Evolutionary conservation across 2,888 invertebrate species (phyloP).

Genomic region (Synergus gifuensis): DNA sequence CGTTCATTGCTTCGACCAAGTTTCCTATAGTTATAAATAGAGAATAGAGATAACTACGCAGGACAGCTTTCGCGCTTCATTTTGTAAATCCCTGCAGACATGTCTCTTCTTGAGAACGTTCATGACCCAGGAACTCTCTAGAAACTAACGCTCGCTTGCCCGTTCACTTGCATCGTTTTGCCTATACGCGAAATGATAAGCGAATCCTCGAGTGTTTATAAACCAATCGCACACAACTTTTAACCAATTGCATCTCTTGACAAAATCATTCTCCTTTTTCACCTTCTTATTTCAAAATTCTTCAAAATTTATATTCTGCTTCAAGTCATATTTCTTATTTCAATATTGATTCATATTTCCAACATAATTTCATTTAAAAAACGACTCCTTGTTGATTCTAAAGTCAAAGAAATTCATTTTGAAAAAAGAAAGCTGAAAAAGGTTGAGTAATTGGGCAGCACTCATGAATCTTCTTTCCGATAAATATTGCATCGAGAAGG

Average conservation of each 20-base stretch:
- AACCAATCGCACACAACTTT: background rate
- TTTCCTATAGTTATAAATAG: conserved; percentile 37
- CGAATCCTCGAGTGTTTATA: background rate
- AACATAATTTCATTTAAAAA: background rate
- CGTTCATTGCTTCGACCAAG: conserved; percentile 33
- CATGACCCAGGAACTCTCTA: conserved; percentile 15
- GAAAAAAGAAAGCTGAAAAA: background rate
- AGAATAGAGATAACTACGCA: conserved; percentile 18
- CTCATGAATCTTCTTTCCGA: conserved; percentile 29
- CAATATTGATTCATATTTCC: background rate
- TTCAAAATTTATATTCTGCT: background rate
- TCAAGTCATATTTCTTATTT: background rate
- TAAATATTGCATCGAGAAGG: conserved; percentile 34
- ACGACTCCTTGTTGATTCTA: background rate
- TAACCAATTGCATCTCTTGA: background rate
- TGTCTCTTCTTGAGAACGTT: background rate
- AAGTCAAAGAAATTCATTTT: background rate
- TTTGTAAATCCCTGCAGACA: conserved; percentile 21
- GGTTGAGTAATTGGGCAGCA: conserved; percentile 10
- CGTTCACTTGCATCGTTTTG: conserved; percentile 7
- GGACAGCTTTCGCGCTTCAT: conserved; percentile 16
- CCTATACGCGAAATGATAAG: conserved; percentile 2
- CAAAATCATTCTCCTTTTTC: background rate
- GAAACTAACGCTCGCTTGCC: background rate
- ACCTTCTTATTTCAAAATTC: background rate